Evolutionary conservation across 2,113 vertebrate species (phyloP).

Genomic region (Sorex fumeus): DNA sequence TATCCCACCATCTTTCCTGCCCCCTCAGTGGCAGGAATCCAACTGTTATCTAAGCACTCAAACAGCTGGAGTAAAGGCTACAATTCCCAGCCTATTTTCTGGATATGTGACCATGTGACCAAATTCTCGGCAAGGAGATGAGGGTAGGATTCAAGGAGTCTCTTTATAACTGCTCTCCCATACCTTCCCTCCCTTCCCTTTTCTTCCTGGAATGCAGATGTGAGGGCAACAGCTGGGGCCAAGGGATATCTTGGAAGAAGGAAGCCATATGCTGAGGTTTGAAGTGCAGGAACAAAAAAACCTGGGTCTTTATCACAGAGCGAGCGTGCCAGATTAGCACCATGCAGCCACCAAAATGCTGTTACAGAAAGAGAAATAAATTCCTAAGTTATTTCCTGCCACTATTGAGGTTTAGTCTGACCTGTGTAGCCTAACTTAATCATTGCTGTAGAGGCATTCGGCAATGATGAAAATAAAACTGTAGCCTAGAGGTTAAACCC

Average conservation of each 20-base stretch:
- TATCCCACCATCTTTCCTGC: background rate
- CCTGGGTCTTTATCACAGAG: background rate
- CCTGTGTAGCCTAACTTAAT: background rate
- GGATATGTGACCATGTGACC: background rate
- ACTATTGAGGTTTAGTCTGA: background rate
- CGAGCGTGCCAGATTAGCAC: background rate
- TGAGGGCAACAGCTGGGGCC: background rate
- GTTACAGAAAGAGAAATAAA: background rate
- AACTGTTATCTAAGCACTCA: background rate
- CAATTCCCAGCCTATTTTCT: background rate
- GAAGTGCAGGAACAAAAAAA: background rate
- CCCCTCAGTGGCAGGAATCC: background rate
- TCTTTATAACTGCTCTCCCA: background rate
- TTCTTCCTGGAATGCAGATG: background rate
- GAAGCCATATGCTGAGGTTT: background rate
- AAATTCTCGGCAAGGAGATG: background rate
- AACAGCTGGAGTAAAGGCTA: background rate
- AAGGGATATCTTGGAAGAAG: background rate
- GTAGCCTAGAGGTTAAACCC: background rate
- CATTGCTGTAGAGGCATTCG: background rate
- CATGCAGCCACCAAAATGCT: background rate
- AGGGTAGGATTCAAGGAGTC: background rate
- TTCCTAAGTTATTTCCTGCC: background rate
- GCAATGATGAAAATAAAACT: conserved; percentile 9
- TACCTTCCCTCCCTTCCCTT: background rate